Evolutionary conservation across 2,113 vertebrate genomes (phyloP), one percentile per base, ranked within the genome.

Genomic region (Albula goreensis): DNA sequence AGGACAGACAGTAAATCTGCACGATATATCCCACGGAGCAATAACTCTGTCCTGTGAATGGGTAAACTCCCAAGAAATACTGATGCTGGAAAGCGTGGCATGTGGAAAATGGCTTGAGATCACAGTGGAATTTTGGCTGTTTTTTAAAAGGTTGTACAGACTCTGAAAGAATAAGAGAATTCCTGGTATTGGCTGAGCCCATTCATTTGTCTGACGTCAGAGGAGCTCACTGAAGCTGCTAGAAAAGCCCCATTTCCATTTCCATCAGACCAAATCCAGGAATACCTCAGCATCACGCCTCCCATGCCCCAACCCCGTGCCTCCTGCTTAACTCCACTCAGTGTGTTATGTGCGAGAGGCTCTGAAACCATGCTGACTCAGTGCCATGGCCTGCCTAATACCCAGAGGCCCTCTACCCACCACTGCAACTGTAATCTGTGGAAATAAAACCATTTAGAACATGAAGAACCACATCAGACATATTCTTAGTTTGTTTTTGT

Each of bases 41-140:
- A 88, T 90, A 89, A 89, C 53, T 91, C 86, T 89, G 4, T 25
- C 80, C 85, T 83, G 80, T 91, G 85, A 86, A 85, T 52, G 66
- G 79, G 80, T 86, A 90, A 85, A 87, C 63, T 15, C 13, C 15
- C 85, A 74, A 81, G 25, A 85, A 50, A 52, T 56, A 53, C 86
- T 53, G 22, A 80, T 52, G 1, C 80, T 74, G 83, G 56, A 85
- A 78, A 85, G 17, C 85, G 74, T 48, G 89, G 84, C 86, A 87
- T 82, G 51, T 7, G 52, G 63, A 52, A 86, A 79, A 83, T 89
- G 84, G 89, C 88, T 84, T 63, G 49, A 15, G 81, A 90, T 89
- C 88, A 85, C 60, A 82, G 83, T 86, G 50, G 81, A 60, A 84
- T 85, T 85, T 84, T 78, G 85, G 50, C 88, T 78, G 87, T 22